Conservation (phyloP, 92 coral and sea anemone genomes). For the Phenganax stokvisi region DNA sequence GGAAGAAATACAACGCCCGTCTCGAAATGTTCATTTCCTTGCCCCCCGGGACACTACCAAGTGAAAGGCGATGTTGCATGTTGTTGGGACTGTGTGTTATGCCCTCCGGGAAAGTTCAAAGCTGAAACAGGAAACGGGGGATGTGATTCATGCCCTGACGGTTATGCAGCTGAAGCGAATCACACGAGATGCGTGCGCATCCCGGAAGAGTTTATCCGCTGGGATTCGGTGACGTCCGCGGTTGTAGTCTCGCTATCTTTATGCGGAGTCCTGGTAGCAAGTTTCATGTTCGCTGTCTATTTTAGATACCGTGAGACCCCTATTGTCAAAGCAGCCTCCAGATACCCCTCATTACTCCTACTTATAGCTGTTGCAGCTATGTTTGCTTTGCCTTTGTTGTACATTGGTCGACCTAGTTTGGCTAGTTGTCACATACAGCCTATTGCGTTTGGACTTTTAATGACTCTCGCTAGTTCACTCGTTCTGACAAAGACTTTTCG, state of each 20-base stretch:
- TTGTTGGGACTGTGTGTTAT: slow-evolving; percentile 84
- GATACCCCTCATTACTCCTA: slow-evolving; percentile 73
- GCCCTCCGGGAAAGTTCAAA: slow-evolving; percentile 67
- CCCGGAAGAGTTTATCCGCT: slow-evolving; percentile 67
- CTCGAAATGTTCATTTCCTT: slow-evolving; percentile 74
- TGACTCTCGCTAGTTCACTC: slow-evolving; percentile 76
- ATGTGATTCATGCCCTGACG: slow-evolving; percentile 56
- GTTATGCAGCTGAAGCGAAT: slow-evolving; percentile 58
- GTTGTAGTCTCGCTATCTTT: slow-evolving; percentile 57
- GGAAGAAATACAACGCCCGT: slow-evolving; percentile 55
- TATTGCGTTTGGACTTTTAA: slow-evolving; percentile 62
- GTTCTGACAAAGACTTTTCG: slow-evolving; percentile 91
- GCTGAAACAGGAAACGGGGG: slow-evolving; percentile 53
- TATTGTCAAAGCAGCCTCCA: slow-evolving; percentile 84
- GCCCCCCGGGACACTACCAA: slow-evolving; percentile 72
- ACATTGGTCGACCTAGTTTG: slow-evolving; percentile 65
- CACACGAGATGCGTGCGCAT: slow-evolving; percentile 65
- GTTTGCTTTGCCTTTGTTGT: slow-evolving; percentile 62
- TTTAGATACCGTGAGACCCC: slow-evolving; percentile 68
- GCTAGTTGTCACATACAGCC: slow-evolving; percentile 65
- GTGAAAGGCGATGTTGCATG: slow-evolving; percentile 68
- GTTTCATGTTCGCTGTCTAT: slow-evolving; percentile 61
- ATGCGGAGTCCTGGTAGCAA: slow-evolving; percentile 60
- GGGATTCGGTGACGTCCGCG: slow-evolving; percentile 57
- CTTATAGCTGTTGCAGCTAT: slow-evolving; percentile 56